These are phyloP conservation scores for Mythimna impura DNA, from an alignment of 2,888 invertebrate species.

Conservation along the genomic window DNA sequence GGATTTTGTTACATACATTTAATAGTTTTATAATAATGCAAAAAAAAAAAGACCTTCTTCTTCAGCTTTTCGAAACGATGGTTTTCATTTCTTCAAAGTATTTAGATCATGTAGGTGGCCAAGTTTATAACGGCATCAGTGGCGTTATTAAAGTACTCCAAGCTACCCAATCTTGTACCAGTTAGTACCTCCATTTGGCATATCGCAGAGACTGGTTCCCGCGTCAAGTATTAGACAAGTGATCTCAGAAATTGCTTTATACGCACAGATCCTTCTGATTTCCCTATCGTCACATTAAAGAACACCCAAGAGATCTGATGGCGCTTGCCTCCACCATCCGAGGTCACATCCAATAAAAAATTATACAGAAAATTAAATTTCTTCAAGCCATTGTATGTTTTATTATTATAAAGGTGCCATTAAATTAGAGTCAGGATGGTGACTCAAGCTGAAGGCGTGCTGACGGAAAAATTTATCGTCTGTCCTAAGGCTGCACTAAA, in stretches of 20 bases:
- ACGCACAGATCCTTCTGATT: slow-evolving; percentile 34
- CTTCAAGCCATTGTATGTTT: slow-evolving; percentile 39
- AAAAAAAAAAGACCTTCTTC: too few species aligned
- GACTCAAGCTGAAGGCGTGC: slow-evolving; percentile 37
- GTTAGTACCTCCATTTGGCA: not conserved
- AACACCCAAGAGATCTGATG: slow-evolving; percentile 27
- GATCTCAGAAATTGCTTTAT: slow-evolving; percentile 27
- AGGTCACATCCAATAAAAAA: slow-evolving; percentile 32
- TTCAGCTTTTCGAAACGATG: too few species aligned
- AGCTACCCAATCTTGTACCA: too few species aligned
- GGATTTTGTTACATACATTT: slow-evolving; percentile 23
- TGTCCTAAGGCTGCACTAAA: slow-evolving; percentile 68
- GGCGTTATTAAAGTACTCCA: too few species aligned
- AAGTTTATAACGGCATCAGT: too few species aligned
- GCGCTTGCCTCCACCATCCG: slow-evolving; percentile 10
- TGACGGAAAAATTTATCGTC: slow-evolving; percentile 67
- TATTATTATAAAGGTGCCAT: slow-evolving; percentile 41
- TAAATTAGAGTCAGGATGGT: slow-evolving; percentile 39
- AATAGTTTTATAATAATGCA: not conserved
- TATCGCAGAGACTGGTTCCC: not conserved
- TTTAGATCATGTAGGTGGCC: too few species aligned
- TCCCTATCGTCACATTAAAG: slow-evolving; percentile 40
- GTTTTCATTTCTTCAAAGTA: too few species aligned
- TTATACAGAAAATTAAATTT: slow-evolving; percentile 44
- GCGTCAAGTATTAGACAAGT: slow-evolving; percentile 17